phyloP scores from a whole-genome alignment of 2,888 invertebrate genomes.

The Anoncus sp. region DNA sequence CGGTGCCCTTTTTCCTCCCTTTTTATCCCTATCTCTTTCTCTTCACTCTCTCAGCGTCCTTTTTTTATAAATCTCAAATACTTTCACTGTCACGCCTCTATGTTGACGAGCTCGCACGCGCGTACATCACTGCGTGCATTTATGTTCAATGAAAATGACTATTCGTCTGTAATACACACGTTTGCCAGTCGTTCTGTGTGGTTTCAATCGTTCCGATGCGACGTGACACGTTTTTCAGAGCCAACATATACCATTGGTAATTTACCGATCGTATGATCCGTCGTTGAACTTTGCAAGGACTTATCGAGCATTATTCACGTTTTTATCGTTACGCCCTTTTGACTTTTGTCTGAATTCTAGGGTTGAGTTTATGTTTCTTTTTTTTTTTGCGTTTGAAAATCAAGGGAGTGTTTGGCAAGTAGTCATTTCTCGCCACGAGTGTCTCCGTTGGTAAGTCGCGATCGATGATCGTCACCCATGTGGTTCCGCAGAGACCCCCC shows the following conservation, averaged over 20 bases:
- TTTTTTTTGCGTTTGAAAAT: no score
- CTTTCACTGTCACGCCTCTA: conserved; percentile 57
- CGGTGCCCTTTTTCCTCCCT: conserved; percentile 58
- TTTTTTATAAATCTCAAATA: conserved; percentile 24
- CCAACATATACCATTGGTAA: conserved; percentile 12
- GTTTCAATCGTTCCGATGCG: conserved; percentile 19
- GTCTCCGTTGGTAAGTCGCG: no score
- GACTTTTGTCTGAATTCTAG: no score
- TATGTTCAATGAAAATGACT: conserved; percentile 56
- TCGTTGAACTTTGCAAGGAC: no score
- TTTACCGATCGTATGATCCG: conserved; percentile 27
- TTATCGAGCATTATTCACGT: no score
- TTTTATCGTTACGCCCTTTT: no score
- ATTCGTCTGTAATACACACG: conserved; percentile 9
- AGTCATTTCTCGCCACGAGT: no score
- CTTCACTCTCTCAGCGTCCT: not conserved
- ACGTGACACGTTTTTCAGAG: conserved; percentile 39
- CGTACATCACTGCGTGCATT: conserved; percentile 47
- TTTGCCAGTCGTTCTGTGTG: conserved; percentile 15
- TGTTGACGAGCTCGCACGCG: conserved; percentile 55
- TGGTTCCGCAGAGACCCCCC: no score
- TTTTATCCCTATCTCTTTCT: no score
- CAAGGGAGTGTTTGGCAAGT: no score
- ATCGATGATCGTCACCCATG: no score
- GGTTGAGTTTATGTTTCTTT: no score